Evolutionary conservation across 2,888 invertebrate genomes (phyloP), one percentile per base, ranked within the genome.

Genomic region (Silvanus unidentatus): DNA sequence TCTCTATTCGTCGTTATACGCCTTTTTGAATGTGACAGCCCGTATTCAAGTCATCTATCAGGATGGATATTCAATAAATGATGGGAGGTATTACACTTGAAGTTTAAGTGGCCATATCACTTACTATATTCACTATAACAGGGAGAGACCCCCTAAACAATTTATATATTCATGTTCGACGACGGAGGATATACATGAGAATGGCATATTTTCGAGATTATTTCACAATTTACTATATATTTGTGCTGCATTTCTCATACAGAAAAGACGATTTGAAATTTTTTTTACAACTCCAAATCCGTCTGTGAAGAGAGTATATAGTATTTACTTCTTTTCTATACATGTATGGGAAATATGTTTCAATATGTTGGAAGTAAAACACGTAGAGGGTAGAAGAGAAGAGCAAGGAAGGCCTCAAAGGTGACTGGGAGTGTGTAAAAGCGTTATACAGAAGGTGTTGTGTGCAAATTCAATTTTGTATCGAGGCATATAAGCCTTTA

Each of bases 61-160:
- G 59, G 59, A 62, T 63, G 56, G 62, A 61, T 62, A 60, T 62
- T 62, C 62, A 61, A 60, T 64, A 62, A 64, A 59, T 61, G 63
- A 63, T 62, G 48, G 57, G n/a, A n/a, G 59, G 63, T 58, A 61
- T 63, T 61, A 43, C 40, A 54, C 41, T 10, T 13, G 39, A 42
- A 34, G n/a, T 38, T 16, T 39, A 45, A 45, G 42, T 45, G 42
- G 36, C 39, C 45, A 28, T 27, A 15, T 42, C 14, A 41, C 30
- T 27, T 27, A 27, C 38, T 41, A 15, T 42, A 47, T n/a, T n/a
- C n/a, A n/a, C n/a, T n/a, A n/a, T n/a, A n/a, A n/a, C n/a, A n/a
- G n/a, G n/a, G n/a, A n/a, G n/a, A n/a, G n/a, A n/a, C n/a, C n/a
- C n/a, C n/a, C n/a, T n/a, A n/a, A n/a, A n/a, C n/a, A 37, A 41